Conservation (phyloP, 2,888 invertebrate species). For the Eupithecia abbreviata region DNA sequence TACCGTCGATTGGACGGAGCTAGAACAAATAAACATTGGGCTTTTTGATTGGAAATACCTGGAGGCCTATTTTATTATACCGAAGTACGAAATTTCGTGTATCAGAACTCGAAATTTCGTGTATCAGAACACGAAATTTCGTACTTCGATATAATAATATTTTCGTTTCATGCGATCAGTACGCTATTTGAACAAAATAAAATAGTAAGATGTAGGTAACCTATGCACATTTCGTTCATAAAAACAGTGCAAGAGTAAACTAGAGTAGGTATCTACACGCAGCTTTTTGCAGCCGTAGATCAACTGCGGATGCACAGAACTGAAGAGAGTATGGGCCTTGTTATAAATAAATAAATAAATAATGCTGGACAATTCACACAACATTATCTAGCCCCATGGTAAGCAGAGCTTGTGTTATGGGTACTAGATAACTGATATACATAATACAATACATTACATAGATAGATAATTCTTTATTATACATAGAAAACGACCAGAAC, state of each 20-base stretch:
- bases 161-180: not conserved
- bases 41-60: constrained; percentile 53
- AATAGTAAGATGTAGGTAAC: too few species aligned
- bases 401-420: too few species aligned
- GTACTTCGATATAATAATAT: too few species aligned
- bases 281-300: not conserved
- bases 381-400: too few species aligned
- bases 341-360: too few species aligned
- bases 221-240: not conserved
- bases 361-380: too few species aligned
- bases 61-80: constrained; percentile 26
- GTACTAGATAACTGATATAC: too few species aligned
- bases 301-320: not conserved
- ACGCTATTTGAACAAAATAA: not conserved
- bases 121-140: too few species aligned
- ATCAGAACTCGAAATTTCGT: too few species aligned
- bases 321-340: not conserved
- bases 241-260: not conserved
- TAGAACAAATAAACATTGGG: constrained; percentile 46
- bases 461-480: too few species aligned
- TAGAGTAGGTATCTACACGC: not conserved
- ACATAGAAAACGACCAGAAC: too few species aligned
- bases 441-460: too few species aligned
- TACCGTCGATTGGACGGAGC: constrained; percentile 38
- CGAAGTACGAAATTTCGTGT: constrained; percentile 48